Conservation (phyloP, 37 sponge, comb jelly and placozoan genomes). For the Bolinopsis microptera region DNA sequence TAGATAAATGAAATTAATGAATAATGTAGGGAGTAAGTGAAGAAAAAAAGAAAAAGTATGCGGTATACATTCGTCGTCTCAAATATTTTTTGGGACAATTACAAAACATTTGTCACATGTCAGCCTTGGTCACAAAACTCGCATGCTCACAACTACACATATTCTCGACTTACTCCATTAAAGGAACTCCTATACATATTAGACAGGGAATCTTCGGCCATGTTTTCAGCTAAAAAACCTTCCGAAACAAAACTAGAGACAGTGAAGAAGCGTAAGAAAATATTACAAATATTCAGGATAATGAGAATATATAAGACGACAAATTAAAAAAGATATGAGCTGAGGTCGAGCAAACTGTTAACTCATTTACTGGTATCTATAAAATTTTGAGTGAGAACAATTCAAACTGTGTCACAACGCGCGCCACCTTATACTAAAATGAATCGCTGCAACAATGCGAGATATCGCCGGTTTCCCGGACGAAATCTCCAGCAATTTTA, state of each 20-base stretch:
- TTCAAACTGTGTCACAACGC: not conserved
- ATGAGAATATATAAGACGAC: not conserved
- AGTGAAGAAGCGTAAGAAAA: not conserved
- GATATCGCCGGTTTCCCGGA: not conserved
- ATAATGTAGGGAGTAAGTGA: too few relatives aligned
- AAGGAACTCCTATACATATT: conserved; percentile 33
- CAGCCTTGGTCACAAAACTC: too few relatives aligned
- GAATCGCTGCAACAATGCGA: not conserved
- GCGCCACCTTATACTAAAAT: not conserved
- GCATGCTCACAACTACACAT: too few relatives aligned
- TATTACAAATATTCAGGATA: not conserved
- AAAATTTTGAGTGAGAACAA: not conserved
- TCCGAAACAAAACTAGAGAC: not conserved
- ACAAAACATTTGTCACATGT: too few relatives aligned
- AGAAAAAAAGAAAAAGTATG: too few relatives aligned
- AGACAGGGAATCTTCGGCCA: not conserved
- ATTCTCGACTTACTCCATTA: conserved; percentile 55
- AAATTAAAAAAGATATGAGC: not conserved
- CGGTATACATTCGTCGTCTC: too few relatives aligned
- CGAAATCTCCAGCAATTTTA: not conserved
- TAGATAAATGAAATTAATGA: too few relatives aligned
- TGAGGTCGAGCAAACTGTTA: not conserved
- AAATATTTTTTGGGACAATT: too few relatives aligned
- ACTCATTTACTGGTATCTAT: not conserved
- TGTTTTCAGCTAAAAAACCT: not conserved